These are phyloP conservation scores for Vandiemenella viatica DNA, from an alignment of 2,888 invertebrate species.

Conservation along the genomic window DNA sequence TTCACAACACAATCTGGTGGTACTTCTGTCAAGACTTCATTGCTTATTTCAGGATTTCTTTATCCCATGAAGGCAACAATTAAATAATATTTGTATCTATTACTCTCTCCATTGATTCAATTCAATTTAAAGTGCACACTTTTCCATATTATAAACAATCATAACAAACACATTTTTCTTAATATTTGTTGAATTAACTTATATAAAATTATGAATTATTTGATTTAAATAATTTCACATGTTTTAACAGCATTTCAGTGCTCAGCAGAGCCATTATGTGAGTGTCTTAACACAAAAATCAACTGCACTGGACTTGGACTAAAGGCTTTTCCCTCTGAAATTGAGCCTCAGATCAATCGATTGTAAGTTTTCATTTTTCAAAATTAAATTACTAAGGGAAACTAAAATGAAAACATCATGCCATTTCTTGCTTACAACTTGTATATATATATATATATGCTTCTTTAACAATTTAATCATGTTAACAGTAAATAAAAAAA, in stretches of 20 bases:
- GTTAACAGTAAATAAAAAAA: not conserved
- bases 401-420: too few relatives aligned
- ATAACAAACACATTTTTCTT: too few relatives aligned
- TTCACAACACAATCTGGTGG: too few relatives aligned
- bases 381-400: not conserved
- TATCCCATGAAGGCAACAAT: too few relatives aligned
- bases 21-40: too few relatives aligned
- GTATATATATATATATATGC: not conserved
- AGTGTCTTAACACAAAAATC: conserved; percentile 28
- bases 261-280: conserved; percentile 25
- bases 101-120: too few relatives aligned
- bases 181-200: too few relatives aligned
- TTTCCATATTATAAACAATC: too few relatives aligned
- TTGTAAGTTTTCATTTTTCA: conserved; percentile 22
- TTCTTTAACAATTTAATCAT: not conserved
- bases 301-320: conserved; percentile 28
- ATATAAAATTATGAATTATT: too few relatives aligned
- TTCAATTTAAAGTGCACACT: too few relatives aligned
- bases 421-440: not conserved
- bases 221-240: not conserved
- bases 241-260: conserved; percentile 27
- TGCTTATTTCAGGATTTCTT: too few relatives aligned
- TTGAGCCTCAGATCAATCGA: conserved; percentile 25
- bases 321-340: conserved; percentile 22
- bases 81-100: too few relatives aligned